These are phyloP conservation scores for Pelosia muscerda DNA, from an alignment of 2,888 invertebrate species.

Conservation along the genomic window DNA sequence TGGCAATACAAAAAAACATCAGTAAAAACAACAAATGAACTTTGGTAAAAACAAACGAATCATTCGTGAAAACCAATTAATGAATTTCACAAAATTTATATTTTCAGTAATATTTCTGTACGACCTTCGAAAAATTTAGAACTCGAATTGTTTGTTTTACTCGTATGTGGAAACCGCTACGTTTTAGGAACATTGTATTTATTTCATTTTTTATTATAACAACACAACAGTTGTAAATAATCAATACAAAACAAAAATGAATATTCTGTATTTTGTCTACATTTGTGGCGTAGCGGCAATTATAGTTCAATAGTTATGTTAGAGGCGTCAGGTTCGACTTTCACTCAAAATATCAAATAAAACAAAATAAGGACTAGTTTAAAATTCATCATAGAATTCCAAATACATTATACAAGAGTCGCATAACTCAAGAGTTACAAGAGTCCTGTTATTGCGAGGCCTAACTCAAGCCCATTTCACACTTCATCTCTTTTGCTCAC, in stretches of 20 bases:
- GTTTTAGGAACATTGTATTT: background rate
- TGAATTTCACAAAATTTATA: slow-evolving; percentile 17
- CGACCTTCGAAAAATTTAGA: slow-evolving; percentile 10
- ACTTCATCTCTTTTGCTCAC: no score
- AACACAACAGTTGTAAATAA: background rate
- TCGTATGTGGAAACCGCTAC: background rate
- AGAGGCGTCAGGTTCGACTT: no score
- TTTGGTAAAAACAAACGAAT: slow-evolving; percentile 5
- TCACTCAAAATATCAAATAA: no score
- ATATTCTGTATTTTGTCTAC: no score
- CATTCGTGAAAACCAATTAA: slow-evolving; percentile 7
- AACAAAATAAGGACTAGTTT: no score
- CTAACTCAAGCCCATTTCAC: no score
- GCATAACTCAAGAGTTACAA: no score
- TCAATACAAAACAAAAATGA: background rate
- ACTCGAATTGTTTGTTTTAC: background rate
- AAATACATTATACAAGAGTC: no score
- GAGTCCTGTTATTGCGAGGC: no score
- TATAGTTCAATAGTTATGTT: no score
- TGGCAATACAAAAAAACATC: background rate
- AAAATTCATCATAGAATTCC: no score
- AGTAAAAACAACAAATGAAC: slow-evolving; percentile 2
- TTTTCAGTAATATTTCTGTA: slow-evolving; percentile 4
- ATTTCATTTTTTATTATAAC: background rate
- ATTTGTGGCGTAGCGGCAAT: no score